Base-by-base conservation (phyloP, 2,113 vertebrate species). In the Alces alces region DNA sequence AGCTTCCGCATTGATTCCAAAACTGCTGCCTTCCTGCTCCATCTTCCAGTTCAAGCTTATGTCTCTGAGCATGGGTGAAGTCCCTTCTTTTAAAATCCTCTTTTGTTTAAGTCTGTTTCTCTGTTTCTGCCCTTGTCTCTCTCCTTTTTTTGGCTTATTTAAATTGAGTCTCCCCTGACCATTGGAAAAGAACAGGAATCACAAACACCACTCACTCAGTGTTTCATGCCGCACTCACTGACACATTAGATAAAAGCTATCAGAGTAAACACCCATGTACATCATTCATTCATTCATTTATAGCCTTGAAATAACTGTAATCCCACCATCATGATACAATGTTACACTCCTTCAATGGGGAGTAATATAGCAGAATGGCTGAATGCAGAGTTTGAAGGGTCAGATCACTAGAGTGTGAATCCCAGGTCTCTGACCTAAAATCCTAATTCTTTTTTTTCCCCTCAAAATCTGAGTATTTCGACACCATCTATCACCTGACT, bases 391-490 rank as follows among this genome's bases (percentile, higher is more conserved):
- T 47, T 61, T 89, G 76, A 47, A 12, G 28, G 27, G 19, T 39
- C n/a, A 28, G 23, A 50, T 0, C 11, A 61, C 88, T 45, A 7
- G 36, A 64, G 54, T 66, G 79, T 25, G 78, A 96, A 95, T 60
- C 27, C 6, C n/a, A 61, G 33, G 45, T 91, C 64, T 76, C 47
- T 30, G 27, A 66, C 60, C 95, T 84, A 94, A 96, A 89, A 92
- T 16, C 12, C 27, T 21, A 6, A 47, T 9, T n/a, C 6, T 64
- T 4, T 43, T 23, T 36, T 50, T n/a, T 17, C 12, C 28, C 19
- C 80, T 70, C 21, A 23, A 84, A 89, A 61, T 50, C 90, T 57
- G 19, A 50, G 9, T 52, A 27, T 91, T 43, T 90, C 2, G 28
- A 91, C 19, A 82, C 84, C 61, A 47, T 25, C 78, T 45, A 30